Conservation (phyloP, 2,888 invertebrate genomes). For the Pyrrhopygopsis socrates region DNA sequence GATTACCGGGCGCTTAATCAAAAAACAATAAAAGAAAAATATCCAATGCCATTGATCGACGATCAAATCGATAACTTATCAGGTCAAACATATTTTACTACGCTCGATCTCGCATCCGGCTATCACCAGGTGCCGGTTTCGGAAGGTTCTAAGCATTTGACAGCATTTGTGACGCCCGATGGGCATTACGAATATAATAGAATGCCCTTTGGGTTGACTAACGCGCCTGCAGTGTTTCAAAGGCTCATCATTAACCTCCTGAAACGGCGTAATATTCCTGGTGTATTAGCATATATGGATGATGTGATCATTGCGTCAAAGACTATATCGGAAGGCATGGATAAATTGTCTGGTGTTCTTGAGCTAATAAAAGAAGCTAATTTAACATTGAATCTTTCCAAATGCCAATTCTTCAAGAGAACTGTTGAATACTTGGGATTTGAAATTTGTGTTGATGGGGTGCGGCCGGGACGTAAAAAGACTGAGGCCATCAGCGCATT, state of each 20-base stretch:
- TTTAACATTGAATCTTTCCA: background rate
- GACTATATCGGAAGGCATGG: background rate
- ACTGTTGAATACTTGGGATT: constrained; percentile 26
- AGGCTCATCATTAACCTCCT: constrained; percentile 66
- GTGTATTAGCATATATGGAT: constrained; percentile 36
- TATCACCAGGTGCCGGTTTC: constrained; percentile 79
- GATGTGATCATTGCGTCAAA: constrained; percentile 8
- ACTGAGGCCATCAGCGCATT: constrained; percentile 78
- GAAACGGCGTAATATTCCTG: constrained; percentile 26
- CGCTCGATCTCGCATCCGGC: constrained; percentile 33
- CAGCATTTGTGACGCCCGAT: constrained; percentile 64
- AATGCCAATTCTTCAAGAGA: background rate
- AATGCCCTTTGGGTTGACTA: constrained; percentile 80
- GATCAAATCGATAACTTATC: constrained; percentile 43
- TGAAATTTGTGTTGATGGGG: constrained; percentile 42
- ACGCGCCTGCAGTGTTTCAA: constrained; percentile 86
- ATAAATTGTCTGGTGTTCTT: background rate
- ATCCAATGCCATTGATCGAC: constrained; percentile 75
- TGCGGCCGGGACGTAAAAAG: constrained; percentile 47
- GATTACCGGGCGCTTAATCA: constrained; percentile 66
- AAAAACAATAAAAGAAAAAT: constrained; percentile 48
- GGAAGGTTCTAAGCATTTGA: constrained; percentile 54
- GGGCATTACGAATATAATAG: constrained; percentile 56
- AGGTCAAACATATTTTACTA: constrained; percentile 35
- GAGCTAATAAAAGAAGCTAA: constrained; percentile 10